Evolutionary conservation across 2,797 vertebrate species (phyloP), one percentile per base, ranked within the genome.

Genomic region (Parauchenoglanis punctatus): DNA sequence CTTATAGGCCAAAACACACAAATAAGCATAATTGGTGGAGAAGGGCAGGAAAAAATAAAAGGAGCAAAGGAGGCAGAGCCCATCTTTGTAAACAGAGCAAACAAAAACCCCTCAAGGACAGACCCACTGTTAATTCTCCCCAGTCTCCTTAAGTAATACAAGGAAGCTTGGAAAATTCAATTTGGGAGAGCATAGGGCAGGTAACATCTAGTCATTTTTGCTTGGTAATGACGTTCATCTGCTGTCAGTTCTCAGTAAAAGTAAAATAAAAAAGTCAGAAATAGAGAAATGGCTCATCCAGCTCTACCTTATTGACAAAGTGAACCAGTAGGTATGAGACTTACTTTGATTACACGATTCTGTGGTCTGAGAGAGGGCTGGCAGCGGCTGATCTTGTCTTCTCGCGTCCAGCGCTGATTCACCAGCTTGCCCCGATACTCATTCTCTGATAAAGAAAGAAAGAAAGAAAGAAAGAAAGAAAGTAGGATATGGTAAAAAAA

Each of bases 341-440:
- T 97, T 95, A 98, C 98, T 97, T 97, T 98, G 97, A 95, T 94
- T 93, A 54, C 95, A 94, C 93, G 92, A 93, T 96, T 96, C 94
- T 96, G 96, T 91, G 97, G 95, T 96, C 94, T 94, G 92, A 96
- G 89, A 89, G 96, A 95, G 95, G 95, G 96, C 94, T 96, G 93
- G 87, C 96, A 97, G 96, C 94, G 96, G 95, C 95, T 97, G 94
- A 96, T 96, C 95, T 96, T 97, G 94, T 98, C 97, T 93, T 97
- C 97, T 72, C 96, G 94, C 88, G 97, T 98, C 98, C 98, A 99
- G 97, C 97, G 97, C 96, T 99, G 97, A 89, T 94, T 99, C 96
- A 99, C 96, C 96, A 99, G 97, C 96, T 98, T 96, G 15, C 97
- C 97, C 93, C 96, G 97, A 95, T 98, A 99, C 93, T 98, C 98